Conservation (phyloP, 1,140 invertebrate genomes). For the Drosophila sulfurigaster region DNA sequence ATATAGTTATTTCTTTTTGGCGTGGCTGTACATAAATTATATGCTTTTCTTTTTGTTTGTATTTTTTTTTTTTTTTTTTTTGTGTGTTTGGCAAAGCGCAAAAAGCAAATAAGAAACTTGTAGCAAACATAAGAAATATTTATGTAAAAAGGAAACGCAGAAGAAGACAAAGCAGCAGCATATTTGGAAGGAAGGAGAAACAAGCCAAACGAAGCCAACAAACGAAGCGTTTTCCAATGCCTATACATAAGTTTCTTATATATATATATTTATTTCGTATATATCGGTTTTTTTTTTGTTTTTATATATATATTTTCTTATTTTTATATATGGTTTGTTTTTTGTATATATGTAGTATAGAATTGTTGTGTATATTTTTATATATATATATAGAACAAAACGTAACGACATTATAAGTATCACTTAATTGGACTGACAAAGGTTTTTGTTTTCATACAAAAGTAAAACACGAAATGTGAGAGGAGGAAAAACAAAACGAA, state of each 20-base stretch:
- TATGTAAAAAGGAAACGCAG: slow-evolving; percentile 8
- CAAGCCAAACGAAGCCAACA: slow-evolving; percentile 57
- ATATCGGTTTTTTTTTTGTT: not conserved
- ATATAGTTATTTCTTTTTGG: slow-evolving; percentile 42
- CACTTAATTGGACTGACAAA: slow-evolving; percentile 4
- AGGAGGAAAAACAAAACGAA: slow-evolving; percentile 4
- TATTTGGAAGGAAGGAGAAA: slow-evolving; percentile 34
- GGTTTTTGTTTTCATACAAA: slow-evolving; percentile 13
- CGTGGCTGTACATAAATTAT: slow-evolving; percentile 60
- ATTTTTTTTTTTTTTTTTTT: slow-evolving; percentile 11
- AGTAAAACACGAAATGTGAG: slow-evolving; percentile 18
- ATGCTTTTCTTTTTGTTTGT: slow-evolving; percentile 12
- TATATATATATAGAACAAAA: slow-evolving; percentile 13
- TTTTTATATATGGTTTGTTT: slow-evolving; percentile 6
- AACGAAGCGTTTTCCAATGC: slow-evolving; percentile 49
- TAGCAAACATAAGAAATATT: slow-evolving; percentile 20
- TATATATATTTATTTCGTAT: slow-evolving; percentile 18
- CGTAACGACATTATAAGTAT: slow-evolving; percentile 25
- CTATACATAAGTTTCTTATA: slow-evolving; percentile 41
- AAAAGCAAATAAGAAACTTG: slow-evolving; percentile 36
- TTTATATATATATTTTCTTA: slow-evolving; percentile 23
- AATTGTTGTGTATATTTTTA: not conserved
- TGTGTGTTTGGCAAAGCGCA: slow-evolving; percentile 23
- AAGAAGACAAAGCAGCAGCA: slow-evolving; percentile 58
- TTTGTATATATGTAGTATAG: not conserved